Conservation (phyloP, 2,888 invertebrate species). For the Galerucella calmariensis region DNA sequence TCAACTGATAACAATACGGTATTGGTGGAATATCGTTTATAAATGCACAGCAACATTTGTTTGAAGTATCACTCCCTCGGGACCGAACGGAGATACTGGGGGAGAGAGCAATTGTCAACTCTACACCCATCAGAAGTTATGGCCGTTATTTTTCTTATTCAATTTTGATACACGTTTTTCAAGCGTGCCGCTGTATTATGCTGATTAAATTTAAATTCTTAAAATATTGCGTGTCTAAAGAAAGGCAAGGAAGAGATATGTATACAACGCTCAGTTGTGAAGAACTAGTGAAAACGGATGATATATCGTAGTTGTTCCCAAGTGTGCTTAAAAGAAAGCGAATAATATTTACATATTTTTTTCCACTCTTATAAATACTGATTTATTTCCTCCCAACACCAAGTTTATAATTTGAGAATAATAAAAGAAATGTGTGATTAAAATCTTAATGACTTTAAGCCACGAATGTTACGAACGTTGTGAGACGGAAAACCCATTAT, state of each 20-base stretch:
- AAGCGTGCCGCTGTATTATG: slow-evolving; percentile 56
- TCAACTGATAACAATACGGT: slow-evolving; percentile 32
- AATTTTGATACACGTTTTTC: slow-evolving; percentile 55
- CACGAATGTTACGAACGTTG: neutral
- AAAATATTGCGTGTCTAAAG: slow-evolving; percentile 46
- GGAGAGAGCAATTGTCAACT: slow-evolving; percentile 63
- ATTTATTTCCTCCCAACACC: neutral
- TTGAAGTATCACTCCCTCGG: slow-evolving; percentile 62
- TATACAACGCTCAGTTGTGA: slow-evolving; percentile 35
- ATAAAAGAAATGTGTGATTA: neutral
- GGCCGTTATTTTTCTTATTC: slow-evolving; percentile 62
- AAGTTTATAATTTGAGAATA: neutral
- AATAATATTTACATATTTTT: neutral
- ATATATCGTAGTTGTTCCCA: slow-evolving; percentile 29
- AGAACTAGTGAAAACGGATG: slow-evolving; percentile 39
- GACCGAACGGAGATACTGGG: slow-evolving; percentile 53
- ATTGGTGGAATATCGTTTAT: slow-evolving; percentile 40
- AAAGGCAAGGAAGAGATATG: slow-evolving; percentile 38
- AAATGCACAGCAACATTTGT: slow-evolving; percentile 49
- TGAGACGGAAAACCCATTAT: too few relatives aligned
- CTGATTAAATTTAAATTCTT: slow-evolving; percentile 59
- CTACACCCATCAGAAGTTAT: slow-evolving; percentile 63
- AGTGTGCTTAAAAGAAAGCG: neutral
- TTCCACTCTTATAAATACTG: neutral
- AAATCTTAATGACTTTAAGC: neutral